These are phyloP conservation scores for Plecturocebus donacophilus DNA, from an alignment of 2,113 vertebrate species.

Conservation along the genomic window DNA sequence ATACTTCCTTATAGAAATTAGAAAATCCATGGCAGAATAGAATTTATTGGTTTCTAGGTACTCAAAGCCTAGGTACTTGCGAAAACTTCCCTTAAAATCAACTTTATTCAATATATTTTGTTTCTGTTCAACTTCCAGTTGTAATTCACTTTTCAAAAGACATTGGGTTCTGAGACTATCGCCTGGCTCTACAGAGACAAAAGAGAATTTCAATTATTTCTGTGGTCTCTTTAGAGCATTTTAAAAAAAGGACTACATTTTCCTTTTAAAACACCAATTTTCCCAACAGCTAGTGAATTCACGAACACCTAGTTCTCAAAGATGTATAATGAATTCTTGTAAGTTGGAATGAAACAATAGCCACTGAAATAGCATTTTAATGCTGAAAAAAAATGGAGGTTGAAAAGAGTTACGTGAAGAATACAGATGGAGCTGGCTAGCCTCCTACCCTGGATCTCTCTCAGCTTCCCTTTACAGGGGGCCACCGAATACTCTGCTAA, in stretches of 20 bases:
- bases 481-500: not conserved
- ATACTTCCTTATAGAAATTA: not conserved
- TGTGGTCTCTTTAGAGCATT: not conserved
- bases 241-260: not conserved
- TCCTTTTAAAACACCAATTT: slow-evolving; percentile 23
- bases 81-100: slow-evolving; percentile 19
- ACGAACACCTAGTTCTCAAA: slow-evolving; percentile 5
- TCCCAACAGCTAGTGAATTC: not conserved
- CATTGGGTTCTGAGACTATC: not conserved
- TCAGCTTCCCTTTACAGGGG: not conserved
- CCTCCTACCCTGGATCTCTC: not conserved
- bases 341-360: not conserved
- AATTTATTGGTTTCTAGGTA: not conserved
- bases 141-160: slow-evolving; percentile 1
- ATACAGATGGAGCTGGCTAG: not conserved
- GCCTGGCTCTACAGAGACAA: not conserved
- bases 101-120: not conserved
- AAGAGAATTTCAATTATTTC: not conserved
- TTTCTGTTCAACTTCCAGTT: slow-evolving; percentile 28
- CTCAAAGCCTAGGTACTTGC: not conserved
- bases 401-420: slow-evolving; percentile 14
- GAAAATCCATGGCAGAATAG: not conserved
- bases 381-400: not conserved
- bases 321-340: not conserved
- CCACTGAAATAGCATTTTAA: not conserved